A percentile compares a stretch with the other conserved stretches of the same genome.
phyloP scores from a whole-genome alignment of 2,888 invertebrate genomes.

The Epinotia nisella region DNA sequence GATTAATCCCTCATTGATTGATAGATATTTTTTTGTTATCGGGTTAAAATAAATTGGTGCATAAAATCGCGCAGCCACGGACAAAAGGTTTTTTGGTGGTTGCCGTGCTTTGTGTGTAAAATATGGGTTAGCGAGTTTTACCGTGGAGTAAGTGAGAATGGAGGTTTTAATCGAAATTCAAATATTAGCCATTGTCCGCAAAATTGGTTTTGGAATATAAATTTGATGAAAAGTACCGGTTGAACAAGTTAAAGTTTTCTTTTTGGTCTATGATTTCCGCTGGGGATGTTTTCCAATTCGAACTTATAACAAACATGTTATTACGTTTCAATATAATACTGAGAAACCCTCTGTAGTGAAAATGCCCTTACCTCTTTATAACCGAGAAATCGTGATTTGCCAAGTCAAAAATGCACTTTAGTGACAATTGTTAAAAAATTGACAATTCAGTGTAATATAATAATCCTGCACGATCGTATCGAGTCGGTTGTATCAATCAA shows the following conservation, averaged over 20 bases:
- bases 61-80: constrained; percentile 39
- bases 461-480: too few species aligned
- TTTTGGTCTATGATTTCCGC: neutral
- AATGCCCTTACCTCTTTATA: too few species aligned
- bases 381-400: too few species aligned
- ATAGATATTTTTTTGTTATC: constrained; percentile 43
- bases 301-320: neutral
- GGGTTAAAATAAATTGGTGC: constrained; percentile 44
- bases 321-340: too few species aligned
- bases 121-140: constrained; percentile 44
- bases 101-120: constrained; percentile 38
- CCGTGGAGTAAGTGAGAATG: constrained; percentile 16
- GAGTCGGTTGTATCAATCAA: too few species aligned
- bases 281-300: neutral
- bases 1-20: constrained; percentile 44
- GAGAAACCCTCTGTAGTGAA: too few species aligned
- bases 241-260: neutral
- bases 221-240: neutral
- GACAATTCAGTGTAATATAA: too few species aligned
- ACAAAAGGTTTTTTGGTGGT: constrained; percentile 38
- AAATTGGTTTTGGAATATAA: constrained; percentile 3
- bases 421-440: too few species aligned
- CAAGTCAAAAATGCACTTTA: too few species aligned
- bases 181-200: neutral
- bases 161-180: constrained; percentile 21